Conservation (phyloP, 2,797 vertebrate genomes). For the Lindbergichthys nudifrons region DNA sequence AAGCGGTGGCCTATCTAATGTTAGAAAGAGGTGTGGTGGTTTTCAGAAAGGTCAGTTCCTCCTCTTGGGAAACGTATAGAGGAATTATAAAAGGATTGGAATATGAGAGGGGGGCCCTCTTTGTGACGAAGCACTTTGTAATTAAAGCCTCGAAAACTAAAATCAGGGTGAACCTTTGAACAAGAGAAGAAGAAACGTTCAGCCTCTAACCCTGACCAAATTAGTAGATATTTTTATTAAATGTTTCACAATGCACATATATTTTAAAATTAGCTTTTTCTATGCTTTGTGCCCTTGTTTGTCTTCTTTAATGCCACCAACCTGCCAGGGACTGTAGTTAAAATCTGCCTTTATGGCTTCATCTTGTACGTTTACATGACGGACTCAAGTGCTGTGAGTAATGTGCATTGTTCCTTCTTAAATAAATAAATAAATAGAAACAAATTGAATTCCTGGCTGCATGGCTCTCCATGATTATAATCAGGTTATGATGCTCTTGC, state of each 20-base stretch:
- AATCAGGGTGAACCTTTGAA: constrained; percentile 20
- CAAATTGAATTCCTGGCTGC: constrained; percentile 17
- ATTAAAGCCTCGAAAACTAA: constrained; percentile 39
- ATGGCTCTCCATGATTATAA: constrained; percentile 47
- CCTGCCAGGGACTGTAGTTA: too few relatives aligned
- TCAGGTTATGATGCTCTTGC: constrained; percentile 41
- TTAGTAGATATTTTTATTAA: neutral
- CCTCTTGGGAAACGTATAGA: constrained; percentile 32
- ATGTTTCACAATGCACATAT: neutral
- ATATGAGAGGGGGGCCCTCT: constrained; percentile 28
- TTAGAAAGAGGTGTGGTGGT: constrained; percentile 35
- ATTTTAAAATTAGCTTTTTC: neutral
- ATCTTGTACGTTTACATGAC: too few relatives aligned
- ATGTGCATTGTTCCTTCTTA: constrained; percentile 11
- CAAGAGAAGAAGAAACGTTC: neutral
- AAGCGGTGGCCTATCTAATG: constrained; percentile 24
- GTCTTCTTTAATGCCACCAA: too few relatives aligned
- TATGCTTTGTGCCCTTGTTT: too few relatives aligned
- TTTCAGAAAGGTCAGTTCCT: constrained; percentile 48
- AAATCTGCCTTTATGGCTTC: too few relatives aligned
- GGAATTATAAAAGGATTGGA: constrained; percentile 34
- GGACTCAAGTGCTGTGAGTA: too few relatives aligned
- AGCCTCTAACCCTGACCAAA: too few relatives aligned
- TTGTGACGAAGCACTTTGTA: constrained; percentile 28
- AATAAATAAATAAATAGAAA: too few relatives aligned